Evolutionary conservation across 2,888 invertebrate genomes (phyloP).

Genomic region (Lampropteryx suffumata): DNA sequence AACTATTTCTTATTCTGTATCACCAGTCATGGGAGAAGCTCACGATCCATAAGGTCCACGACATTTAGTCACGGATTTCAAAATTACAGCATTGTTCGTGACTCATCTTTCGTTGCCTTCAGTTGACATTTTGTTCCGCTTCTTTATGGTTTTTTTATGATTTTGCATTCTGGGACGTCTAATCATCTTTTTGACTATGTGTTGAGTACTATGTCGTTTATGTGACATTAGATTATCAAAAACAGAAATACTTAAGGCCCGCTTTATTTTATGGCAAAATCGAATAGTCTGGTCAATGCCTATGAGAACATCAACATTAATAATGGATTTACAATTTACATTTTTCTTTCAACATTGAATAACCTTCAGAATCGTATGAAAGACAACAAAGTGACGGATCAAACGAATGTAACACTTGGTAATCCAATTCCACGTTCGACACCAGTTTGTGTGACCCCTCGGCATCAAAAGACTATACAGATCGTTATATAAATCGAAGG

Average conservation of each 20-base stretch:
- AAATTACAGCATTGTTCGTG: constrained; percentile 12
- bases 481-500: neutral
- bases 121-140: constrained; percentile 1
- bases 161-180: neutral
- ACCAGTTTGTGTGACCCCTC: constrained; percentile 19
- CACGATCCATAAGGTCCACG: constrained; percentile 16
- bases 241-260: too few species aligned
- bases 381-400: constrained; percentile 46
- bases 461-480: constrained; percentile 2
- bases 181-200: too few species aligned
- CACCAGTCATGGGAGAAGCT: constrained; percentile 6
- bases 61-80: constrained; percentile 11
- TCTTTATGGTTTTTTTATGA: neutral
- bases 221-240: too few species aligned
- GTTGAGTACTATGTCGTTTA: too few species aligned
- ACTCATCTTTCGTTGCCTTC: constrained; percentile 2
- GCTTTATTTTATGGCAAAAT: too few species aligned
- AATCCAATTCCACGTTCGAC: constrained; percentile 35
- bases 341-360: neutral
- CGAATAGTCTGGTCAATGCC: neutral
- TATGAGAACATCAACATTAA: neutral
- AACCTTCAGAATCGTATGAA: constrained; percentile 17
- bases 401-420: constrained; percentile 45
- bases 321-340: neutral
- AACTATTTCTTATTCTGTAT: neutral